Percentiles rank a stretch among this genome's conserved stretches.
phyloP scores from a whole-genome alignment of 2,797 vertebrate species.

The Apogon hyalosoma region DNA sequence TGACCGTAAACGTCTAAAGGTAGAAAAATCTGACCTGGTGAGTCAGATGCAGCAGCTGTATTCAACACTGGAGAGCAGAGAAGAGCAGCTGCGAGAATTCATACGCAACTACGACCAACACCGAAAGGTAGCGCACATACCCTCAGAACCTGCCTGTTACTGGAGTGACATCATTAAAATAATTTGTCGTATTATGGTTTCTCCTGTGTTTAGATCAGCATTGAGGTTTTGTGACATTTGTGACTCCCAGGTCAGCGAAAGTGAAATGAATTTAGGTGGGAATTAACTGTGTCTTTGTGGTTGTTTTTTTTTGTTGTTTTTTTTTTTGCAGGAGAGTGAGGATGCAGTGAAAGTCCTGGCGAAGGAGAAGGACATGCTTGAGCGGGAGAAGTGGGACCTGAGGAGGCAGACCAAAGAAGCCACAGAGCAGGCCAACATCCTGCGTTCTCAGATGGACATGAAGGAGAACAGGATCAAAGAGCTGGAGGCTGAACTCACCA shows the following conservation, averaged over 20 bases:
- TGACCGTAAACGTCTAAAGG: constrained; percentile 95
- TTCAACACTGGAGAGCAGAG: constrained; percentile 94
- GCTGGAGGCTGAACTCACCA: constrained; percentile 96
- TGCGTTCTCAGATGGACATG: constrained; percentile 95
- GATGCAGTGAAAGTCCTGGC: constrained; percentile 94
- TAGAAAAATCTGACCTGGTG: constrained; percentile 92
- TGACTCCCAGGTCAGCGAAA: neutral
- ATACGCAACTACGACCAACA: constrained; percentile 98
- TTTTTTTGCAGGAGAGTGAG: constrained; percentile 90
- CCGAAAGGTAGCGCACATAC: constrained; percentile 86
- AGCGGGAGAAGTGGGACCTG: constrained; percentile 97
- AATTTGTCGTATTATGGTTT: neutral
- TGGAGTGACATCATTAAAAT: neutral
- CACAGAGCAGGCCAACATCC: constrained; percentile 90
- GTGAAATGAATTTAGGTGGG: neutral
- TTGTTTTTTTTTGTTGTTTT: constrained; percentile 25
- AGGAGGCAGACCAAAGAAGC: constrained; percentile 95
- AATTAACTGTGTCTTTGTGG: constrained; percentile 6
- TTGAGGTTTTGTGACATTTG: no score
- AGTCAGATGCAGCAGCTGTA: constrained; percentile 99
- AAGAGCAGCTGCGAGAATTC: constrained; percentile 95
- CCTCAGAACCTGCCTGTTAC: neutral
- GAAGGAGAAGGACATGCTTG: constrained; percentile 95
- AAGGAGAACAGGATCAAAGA: constrained; percentile 99
- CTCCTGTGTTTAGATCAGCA: no score